Base-by-base conservation (phyloP, 2,888 invertebrate genomes). In the Cerastis leucographa region DNA sequence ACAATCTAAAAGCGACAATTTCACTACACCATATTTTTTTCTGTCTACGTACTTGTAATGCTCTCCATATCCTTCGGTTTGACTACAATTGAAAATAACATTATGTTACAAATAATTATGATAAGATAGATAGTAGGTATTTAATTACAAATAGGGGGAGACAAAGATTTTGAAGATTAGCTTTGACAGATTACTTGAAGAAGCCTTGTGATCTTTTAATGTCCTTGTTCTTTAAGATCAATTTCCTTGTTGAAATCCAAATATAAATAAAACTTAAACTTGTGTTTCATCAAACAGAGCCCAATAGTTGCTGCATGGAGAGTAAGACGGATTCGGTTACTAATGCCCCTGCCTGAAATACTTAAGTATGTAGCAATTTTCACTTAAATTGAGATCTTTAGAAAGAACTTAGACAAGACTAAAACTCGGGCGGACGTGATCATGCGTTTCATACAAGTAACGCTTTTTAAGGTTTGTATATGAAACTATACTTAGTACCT, bases 1-100 rank as follows among this genome's bases (percentile, higher is more conserved):
- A 80, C 69, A 75, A 56, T 74, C 76, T 80, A 86, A 74, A 87
- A 88, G 86, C 86, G 56, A 73, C 67, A 72, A 71, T 51, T 70
- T 78, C 35, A 83, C 73, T 84, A 86, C 68, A 76, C 69, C 76
- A 75, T 77, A 69, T 80, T 71, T 70, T 76, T 74, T 69, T 46
- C 73, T 69, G 35, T 88, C 81, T 96, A 98, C 98, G 94, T 98
- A 98, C 98, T 98, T 98, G 98, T 93, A 98, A 95, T 89, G 97
- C 97, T 96, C 98, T 97, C 98, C 98, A 98, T 94, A 98, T 97
- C 97, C 98, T 97, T 97, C 98, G 97, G 97, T 98, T 97, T 86
- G 97, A 97, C 97, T 97, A 97, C 88, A 94, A 94, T 92, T 89
- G 84, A 89, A 91, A 93, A 92, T 89, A 89, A 84, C 61, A 88